A percentile compares a stretch with the other conserved stretches of the same genome.
Evolutionary conservation across 2,888 invertebrate species (phyloP).

Genomic region (Polydrusus pterygomalis): DNA sequence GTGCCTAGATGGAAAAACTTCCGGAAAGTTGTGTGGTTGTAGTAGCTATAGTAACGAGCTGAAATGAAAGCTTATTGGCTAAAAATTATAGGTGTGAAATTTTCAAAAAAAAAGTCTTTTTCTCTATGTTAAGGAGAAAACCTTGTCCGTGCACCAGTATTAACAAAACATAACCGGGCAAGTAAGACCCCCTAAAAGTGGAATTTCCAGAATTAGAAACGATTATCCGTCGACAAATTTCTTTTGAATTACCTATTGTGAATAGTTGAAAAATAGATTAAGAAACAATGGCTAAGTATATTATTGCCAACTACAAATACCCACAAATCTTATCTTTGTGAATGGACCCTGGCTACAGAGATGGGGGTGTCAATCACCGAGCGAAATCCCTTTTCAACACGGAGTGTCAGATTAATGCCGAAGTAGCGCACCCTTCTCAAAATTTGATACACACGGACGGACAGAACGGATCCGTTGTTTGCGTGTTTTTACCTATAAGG

Average conservation of each 20-base stretch:
- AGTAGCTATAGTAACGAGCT: too few species aligned
- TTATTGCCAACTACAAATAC: slow-evolving; percentile 38
- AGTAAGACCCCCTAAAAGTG: background rate
- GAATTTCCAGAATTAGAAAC: slow-evolving; percentile 30
- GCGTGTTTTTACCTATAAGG: slow-evolving; percentile 51
- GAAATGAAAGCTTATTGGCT: too few species aligned
- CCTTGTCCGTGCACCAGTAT: too few species aligned
- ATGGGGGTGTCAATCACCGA: slow-evolving; percentile 55
- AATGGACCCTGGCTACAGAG: slow-evolving; percentile 45
- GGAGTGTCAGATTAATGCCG: slow-evolving; percentile 49
- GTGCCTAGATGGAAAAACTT: too few species aligned
- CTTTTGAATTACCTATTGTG: slow-evolving; percentile 30
- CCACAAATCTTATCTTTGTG: slow-evolving; percentile 49
- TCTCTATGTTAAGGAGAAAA: too few species aligned
- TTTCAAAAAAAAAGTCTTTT: too few species aligned
- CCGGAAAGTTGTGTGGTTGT: too few species aligned
- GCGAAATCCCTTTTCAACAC: slow-evolving; percentile 52
- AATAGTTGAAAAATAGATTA: slow-evolving; percentile 46
- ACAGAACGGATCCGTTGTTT: slow-evolving; percentile 50
- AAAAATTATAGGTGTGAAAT: too few species aligned
- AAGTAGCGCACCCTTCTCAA: slow-evolving; percentile 51
- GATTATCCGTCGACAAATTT: slow-evolving; percentile 37
- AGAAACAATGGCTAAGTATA: slow-evolving; percentile 29
- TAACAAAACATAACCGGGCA: background rate
- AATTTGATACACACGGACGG: slow-evolving; percentile 45